A percentile compares a stretch with the other conserved stretches of the same genome.
phyloP scores from a whole-genome alignment of 2,888 invertebrate genomes.

The Macrophya annulata region DNA sequence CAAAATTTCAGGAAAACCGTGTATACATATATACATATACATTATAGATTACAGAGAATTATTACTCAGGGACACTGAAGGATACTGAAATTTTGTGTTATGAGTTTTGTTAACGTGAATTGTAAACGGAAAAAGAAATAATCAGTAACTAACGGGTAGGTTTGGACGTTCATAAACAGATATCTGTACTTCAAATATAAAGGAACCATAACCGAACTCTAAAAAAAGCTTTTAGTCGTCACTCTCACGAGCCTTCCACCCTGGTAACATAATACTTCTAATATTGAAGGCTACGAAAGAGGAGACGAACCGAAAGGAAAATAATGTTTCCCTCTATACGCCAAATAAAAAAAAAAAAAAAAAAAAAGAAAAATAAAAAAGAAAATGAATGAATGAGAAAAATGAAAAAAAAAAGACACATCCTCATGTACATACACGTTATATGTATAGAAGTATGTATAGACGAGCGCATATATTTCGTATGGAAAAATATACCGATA shows the following conservation, averaged over 20 bases:
- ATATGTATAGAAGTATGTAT: not conserved
- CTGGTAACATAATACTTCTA: slow-evolving; percentile 51
- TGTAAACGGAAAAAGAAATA: not conserved
- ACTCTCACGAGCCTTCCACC: slow-evolving; percentile 32
- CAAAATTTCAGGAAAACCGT: not conserved
- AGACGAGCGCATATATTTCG: not conserved
- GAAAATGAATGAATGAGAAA: too few species aligned
- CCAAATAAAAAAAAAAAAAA: not conserved
- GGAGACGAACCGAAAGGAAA: slow-evolving; percentile 33
- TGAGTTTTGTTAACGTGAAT: not conserved
- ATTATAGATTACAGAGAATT: not conserved
- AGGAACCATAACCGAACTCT: slow-evolving; percentile 36
- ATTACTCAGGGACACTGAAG: not conserved
- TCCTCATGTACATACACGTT: not conserved
- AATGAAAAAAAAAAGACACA: not conserved
- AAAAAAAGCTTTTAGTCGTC: slow-evolving; percentile 43
- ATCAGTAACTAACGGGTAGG: not conserved
- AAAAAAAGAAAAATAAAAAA: too few species aligned
- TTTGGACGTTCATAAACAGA: not conserved
- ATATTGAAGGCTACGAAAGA: slow-evolving; percentile 42
- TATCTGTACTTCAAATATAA: not conserved
- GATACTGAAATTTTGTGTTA: not conserved
- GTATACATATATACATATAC: too few species aligned
- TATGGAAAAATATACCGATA: not conserved
- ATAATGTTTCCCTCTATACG: not conserved